Conservation (phyloP, 2,797 vertebrate genomes). For the Champsocephalus esox region DNA sequence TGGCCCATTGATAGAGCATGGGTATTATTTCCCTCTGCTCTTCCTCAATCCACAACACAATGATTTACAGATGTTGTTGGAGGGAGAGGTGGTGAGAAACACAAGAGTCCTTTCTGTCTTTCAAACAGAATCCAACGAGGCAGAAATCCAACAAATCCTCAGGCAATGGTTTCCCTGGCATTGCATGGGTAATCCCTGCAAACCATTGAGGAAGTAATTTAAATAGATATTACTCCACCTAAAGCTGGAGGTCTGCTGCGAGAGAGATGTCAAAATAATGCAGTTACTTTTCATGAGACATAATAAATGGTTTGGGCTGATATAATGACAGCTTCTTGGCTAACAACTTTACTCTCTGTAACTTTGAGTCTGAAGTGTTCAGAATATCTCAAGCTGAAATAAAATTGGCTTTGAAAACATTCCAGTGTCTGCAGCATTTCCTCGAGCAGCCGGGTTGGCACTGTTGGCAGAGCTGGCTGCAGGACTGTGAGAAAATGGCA, state of each 20-base stretch:
- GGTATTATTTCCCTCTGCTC: constrained; percentile 67
- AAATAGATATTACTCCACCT: constrained; percentile 32
- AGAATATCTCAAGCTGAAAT: constrained; percentile 40
- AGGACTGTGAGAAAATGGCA: constrained; percentile 68
- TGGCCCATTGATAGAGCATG: constrained; percentile 65
- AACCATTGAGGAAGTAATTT: constrained; percentile 48
- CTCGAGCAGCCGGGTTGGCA: constrained; percentile 38
- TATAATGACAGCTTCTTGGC: constrained; percentile 13
- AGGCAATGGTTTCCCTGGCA: constrained; percentile 30
- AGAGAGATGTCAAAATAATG: constrained; percentile 23
- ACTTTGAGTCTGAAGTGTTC: constrained; percentile 27
- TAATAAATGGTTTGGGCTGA: constrained; percentile 14
- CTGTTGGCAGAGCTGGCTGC: constrained; percentile 21
- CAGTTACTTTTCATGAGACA: constrained; percentile 26
- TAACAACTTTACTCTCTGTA: constrained; percentile 17
- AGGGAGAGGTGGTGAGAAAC: constrained; percentile 58
- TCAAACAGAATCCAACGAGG: constrained; percentile 45
- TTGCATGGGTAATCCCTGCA: constrained; percentile 28
- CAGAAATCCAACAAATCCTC: constrained; percentile 57
- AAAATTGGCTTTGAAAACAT: constrained; percentile 74
- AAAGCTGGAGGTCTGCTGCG: constrained; percentile 24
- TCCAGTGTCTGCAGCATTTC: constrained; percentile 68
- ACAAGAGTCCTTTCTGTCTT: constrained; percentile 47
- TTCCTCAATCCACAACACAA: constrained; percentile 61
- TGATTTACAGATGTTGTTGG: constrained; percentile 78